phyloP scores from a whole-genome alignment of 2,888 invertebrate species.

The Machimus atricapillus region DNA sequence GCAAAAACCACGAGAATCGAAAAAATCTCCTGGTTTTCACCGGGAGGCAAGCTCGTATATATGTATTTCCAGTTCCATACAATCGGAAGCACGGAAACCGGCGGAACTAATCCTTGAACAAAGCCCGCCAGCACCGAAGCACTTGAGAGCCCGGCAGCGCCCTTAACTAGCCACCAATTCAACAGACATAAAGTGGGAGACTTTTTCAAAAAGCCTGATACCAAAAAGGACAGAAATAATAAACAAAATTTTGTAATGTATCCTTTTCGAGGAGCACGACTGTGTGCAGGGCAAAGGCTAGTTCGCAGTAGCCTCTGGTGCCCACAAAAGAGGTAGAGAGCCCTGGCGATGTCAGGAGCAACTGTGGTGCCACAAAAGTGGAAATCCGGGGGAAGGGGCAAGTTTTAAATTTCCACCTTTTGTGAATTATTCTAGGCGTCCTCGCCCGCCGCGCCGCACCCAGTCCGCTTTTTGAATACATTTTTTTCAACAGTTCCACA shows the following conservation, averaged over 20 bases:
- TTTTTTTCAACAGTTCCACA: slow-evolving; percentile 2
- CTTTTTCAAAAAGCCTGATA: neutral
- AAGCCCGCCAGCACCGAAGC: slow-evolving; percentile 5
- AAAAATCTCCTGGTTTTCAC: neutral
- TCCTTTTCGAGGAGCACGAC: neutral
- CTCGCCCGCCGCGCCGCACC: neutral
- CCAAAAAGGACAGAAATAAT: slow-evolving; percentile 31
- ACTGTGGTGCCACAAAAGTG: neutral
- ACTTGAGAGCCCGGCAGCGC: neutral
- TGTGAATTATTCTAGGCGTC: slow-evolving; percentile 13
- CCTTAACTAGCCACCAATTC: slow-evolving; percentile 21
- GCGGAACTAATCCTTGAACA: slow-evolving; percentile 19
- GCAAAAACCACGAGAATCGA: neutral
- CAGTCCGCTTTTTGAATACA: slow-evolving; percentile 3
- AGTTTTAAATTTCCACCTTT: slow-evolving; percentile 33
- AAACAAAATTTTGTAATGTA: slow-evolving; percentile 33
- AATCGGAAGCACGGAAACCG: neutral
- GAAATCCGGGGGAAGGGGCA: neutral
- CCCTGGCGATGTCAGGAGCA: neutral
- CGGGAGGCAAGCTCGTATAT: neutral
- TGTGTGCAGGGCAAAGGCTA: neutral
- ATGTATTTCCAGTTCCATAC: neutral
- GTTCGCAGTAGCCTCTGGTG: neutral
- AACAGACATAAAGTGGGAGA: neutral
- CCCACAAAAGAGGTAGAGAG: neutral